Evolutionary conservation across 2,888 invertebrate species (phyloP).

Genomic region (Cremastinae sp.): DNA sequence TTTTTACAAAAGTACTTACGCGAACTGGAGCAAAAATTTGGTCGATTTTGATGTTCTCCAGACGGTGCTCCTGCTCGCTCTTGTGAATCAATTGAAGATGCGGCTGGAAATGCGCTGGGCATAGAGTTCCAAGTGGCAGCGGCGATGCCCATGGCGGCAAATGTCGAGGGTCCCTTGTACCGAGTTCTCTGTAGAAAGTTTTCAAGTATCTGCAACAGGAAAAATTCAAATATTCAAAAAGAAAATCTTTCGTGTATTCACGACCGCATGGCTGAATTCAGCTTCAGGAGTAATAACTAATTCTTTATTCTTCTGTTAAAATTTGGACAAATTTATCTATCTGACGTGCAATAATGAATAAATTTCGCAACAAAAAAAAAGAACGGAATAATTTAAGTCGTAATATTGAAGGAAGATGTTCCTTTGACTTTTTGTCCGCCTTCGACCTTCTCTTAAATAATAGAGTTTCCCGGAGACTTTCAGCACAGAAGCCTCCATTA

Average conservation of each 20-base stretch:
- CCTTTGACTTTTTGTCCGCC: neutral
- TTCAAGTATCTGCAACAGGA: slow-evolving; percentile 78
- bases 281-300: too few species aligned
- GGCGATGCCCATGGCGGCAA: slow-evolving; percentile 81
- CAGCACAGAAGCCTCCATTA: slow-evolving; percentile 16
- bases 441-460: too few species aligned
- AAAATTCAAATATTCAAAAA: neutral
- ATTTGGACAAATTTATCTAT: too few species aligned
- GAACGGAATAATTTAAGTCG: neutral
- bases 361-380: too few species aligned
- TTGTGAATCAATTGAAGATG: slow-evolving; percentile 79
- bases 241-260: too few species aligned
- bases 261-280: too few species aligned
- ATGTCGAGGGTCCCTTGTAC: slow-evolving; percentile 80
- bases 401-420: neutral
- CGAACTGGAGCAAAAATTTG: slow-evolving; percentile 81
- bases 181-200: slow-evolving; percentile 81
- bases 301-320: too few species aligned
- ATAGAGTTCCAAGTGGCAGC: slow-evolving; percentile 80
- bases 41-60: slow-evolving; percentile 79
- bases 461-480: slow-evolving; percentile 1
- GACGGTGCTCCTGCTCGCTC: slow-evolving; percentile 75
- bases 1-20: slow-evolving; percentile 73
- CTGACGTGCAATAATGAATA: too few species aligned
- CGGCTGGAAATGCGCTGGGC: slow-evolving; percentile 82